phyloP scores from a whole-genome alignment of 2,888 invertebrate genomes.

The Lomographa bimaculata region DNA sequence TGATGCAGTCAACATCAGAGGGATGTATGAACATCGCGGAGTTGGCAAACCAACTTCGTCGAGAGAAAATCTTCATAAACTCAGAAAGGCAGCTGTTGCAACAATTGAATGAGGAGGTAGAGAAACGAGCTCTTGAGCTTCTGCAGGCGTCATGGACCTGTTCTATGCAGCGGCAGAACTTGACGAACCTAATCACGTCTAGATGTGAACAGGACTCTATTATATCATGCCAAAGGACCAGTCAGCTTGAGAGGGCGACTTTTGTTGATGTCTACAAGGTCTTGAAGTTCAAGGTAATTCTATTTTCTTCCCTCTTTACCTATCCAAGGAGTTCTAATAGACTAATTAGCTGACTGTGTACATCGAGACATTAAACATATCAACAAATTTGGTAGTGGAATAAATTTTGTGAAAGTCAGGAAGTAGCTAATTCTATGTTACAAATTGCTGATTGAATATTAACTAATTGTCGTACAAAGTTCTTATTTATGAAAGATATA shows the following conservation, averaged over 20 bases:
- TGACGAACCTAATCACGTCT: constrained; percentile 89
- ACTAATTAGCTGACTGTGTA: too few relatives aligned
- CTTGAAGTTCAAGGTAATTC: constrained; percentile 90
- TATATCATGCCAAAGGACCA: constrained; percentile 87
- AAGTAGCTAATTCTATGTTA: too few relatives aligned
- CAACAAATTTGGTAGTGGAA: too few relatives aligned
- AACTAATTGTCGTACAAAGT: too few relatives aligned
- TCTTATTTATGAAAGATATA: too few relatives aligned
- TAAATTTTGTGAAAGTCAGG: constrained; percentile 3
- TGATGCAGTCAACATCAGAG: constrained; percentile 77
- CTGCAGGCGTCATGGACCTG: constrained; percentile 93
- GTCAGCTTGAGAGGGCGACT: constrained; percentile 70
- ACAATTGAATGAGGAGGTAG: constrained; percentile 89
- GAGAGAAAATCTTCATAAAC: constrained; percentile 94
- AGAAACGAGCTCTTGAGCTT: constrained; percentile 79
- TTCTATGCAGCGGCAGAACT: constrained; percentile 92
- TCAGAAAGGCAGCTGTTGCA: constrained; percentile 93
- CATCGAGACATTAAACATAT: too few relatives aligned
- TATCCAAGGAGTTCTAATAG: too few relatives aligned
- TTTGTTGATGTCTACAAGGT: constrained; percentile 93
- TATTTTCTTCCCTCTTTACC: not conserved
- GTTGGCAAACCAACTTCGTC: constrained; percentile 86
- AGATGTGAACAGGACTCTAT: constrained; percentile 90
- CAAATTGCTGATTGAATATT: too few relatives aligned
- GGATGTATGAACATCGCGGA: constrained; percentile 79